Base-by-base conservation (phyloP, 2,113 vertebrate species). In the Carassius gibelio region DNA sequence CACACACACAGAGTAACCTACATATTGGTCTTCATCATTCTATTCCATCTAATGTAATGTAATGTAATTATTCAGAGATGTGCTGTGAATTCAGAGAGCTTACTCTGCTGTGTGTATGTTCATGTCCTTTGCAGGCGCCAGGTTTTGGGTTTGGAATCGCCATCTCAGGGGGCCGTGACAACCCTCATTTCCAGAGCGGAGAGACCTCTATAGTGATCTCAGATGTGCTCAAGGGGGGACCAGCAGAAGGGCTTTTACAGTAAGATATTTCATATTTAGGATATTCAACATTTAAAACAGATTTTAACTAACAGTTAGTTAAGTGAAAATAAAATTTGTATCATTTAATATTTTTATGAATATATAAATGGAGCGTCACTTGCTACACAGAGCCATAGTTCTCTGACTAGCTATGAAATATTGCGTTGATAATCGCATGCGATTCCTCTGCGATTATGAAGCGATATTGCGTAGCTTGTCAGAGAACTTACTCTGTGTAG, bases 181-280 rank as follows among this genome's bases (percentile, higher is more conserved):
- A 99, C 90, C 98, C 98, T 85, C 97, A 99, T 92, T 99, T 99
- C 91, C 98, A 99, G 93, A 99, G 98, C 45, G 98, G 98, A 19
- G 98, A 99, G 91, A 99, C 98, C 0, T 99, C 98, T 11, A 99
- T 99, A 84, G 98, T 99, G 52, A 99, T 99, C 92, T 99, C 98
- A 59, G 98, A 99, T 90, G 98, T 99, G 83, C 94, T 99, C 84
- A 99, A 99, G 94, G 98, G 98, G 91, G 97, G 98, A 14, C 98
- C 98, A 23, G 98, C 98, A 0, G 98, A 99, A 91, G 97, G 97
- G 76, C 93, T 97, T 82, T 92, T 99, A 36, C 96, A 98, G 98
- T 99, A 94, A 97, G 97, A 94, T 64, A 2, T 52, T 42, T 34
- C 3, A 59, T n/a, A n/a, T 8, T 59, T 59, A 57, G 2, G 19